Evolutionary conservation across 2,113 vertebrate species (phyloP).

Genomic region (Madoqua kirkii): DNA sequence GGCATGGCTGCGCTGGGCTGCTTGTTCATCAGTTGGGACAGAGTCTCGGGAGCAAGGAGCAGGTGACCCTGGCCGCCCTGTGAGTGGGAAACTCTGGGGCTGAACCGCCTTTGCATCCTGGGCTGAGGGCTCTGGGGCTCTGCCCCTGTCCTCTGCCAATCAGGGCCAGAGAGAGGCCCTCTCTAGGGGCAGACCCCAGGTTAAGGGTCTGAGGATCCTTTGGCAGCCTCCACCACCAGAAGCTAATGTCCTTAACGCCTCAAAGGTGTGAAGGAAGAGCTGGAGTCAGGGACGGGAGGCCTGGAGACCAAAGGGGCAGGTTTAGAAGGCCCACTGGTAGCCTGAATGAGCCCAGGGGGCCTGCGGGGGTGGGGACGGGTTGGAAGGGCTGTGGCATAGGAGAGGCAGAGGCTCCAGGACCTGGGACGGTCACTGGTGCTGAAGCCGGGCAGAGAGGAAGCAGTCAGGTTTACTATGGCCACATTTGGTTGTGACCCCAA

Average conservation of each 20-base stretch:
- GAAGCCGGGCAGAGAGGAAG: background rate
- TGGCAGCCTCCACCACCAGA: background rate
- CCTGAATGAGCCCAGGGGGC: background rate
- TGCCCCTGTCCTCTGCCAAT: background rate
- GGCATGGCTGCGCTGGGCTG: background rate
- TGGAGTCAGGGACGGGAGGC: background rate
- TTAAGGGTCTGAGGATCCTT: background rate
- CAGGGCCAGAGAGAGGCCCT: background rate
- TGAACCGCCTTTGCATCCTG: background rate
- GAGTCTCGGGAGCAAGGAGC: slow-evolving; percentile 27
- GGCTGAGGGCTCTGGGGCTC: background rate
- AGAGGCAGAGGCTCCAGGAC: background rate
- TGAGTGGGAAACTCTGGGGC: background rate
- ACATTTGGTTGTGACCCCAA: slow-evolving; percentile 32
- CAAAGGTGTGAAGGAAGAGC: slow-evolving; percentile 64
- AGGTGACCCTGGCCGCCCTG: slow-evolving; percentile 63
- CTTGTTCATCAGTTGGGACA: background rate
- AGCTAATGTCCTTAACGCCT: slow-evolving; percentile 22
- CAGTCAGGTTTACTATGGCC: background rate
- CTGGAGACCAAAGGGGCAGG: background rate
- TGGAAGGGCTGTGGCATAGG: background rate
- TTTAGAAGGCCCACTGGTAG: background rate
- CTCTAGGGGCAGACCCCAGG: background rate
- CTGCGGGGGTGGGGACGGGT: background rate
- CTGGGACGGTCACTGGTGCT: too few species aligned